Base-by-base conservation (phyloP, 2,888 invertebrate species). In the Cerastoderma edule region DNA sequence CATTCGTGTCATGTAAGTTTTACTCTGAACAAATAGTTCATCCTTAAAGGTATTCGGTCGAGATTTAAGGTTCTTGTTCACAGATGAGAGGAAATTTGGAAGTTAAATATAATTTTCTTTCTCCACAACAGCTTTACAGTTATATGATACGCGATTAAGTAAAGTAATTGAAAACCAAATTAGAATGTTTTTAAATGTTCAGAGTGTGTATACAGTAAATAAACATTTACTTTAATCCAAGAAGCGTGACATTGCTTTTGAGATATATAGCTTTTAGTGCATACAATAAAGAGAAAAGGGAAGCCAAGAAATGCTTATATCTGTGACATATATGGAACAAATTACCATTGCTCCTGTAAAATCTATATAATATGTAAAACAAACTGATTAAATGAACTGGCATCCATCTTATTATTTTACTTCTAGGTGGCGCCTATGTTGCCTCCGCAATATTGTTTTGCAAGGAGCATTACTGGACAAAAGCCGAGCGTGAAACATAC, bases 401-500 rank as follows among this genome's bases (percentile, higher is more conserved):
- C 16, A 16, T 39, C 39, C 39, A 39, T 39, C 10, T 39, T 39
- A 8, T 16, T 39, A 50, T 50, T 27, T 28, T 28, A 30, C 8
- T 57, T 57, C 4, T 39, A 60, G 60, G 19, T 60, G 60, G 32
- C 13, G 32, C 33, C 13, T 60, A 60, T 39, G 39, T 60, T 6
- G 60, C 60, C 13, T 60, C 60, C 24, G 10, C 27, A 8, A 60
- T 39, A 6, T 13, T 60, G 4, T 60, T 60, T 19, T 19, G n/a
- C 27, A 22, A 39, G 4, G 60, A 60, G 13, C 60, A 60, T 27
- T 60, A 39, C 24, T 60, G 60, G 60, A 60, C 60, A 5, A 22
- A 19, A 3, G 8, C 19, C 39, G 60, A 60, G 27, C 35, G 60
- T 6, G 13, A 22, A 4, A 22, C 5, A 5, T 60, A 39, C 39